Evolutionary conservation across 2,888 invertebrate species (phyloP).

Genomic region (Diaphora mendica): DNA sequence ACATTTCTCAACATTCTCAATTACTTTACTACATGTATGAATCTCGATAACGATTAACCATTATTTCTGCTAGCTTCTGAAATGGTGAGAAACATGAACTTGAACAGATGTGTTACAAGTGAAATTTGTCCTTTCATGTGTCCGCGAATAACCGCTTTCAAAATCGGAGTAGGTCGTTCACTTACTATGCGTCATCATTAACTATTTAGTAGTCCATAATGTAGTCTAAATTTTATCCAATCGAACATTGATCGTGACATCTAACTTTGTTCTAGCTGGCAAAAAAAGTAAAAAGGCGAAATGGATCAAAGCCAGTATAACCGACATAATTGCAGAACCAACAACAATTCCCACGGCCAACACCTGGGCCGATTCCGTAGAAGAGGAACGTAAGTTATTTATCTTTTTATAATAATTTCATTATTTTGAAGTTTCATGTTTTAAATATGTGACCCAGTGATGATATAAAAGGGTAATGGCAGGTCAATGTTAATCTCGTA

Average conservation of each 20-base stretch:
- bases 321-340: constrained; percentile 92
- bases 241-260: constrained; percentile 41
- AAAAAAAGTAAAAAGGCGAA: constrained; percentile 95
- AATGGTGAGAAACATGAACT: constrained; percentile 48
- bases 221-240: constrained; percentile 36
- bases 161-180: constrained; percentile 80
- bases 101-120: constrained; percentile 53
- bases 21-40: constrained; percentile 55
- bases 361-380: constrained; percentile 94
- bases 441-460: constrained; percentile 69
- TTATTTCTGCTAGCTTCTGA: constrained; percentile 39
- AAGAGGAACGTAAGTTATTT: constrained; percentile 90
- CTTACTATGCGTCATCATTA: constrained; percentile 81
- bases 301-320: constrained; percentile 93
- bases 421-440: background rate
- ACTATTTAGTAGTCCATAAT: constrained; percentile 64
- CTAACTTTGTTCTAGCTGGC: constrained; percentile 80
- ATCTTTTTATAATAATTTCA: constrained; percentile 8
- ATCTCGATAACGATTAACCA: constrained; percentile 45
- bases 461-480: constrained; percentile 79
- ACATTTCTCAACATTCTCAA: constrained; percentile 74
- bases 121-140: constrained; percentile 58
- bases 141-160: constrained; percentile 78
- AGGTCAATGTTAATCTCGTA: constrained; percentile 92
- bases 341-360: constrained; percentile 87